These are phyloP conservation scores for Todiramphus saurophagus DNA, from an alignment of 2,113 vertebrate species.

Conservation along the genomic window DNA sequence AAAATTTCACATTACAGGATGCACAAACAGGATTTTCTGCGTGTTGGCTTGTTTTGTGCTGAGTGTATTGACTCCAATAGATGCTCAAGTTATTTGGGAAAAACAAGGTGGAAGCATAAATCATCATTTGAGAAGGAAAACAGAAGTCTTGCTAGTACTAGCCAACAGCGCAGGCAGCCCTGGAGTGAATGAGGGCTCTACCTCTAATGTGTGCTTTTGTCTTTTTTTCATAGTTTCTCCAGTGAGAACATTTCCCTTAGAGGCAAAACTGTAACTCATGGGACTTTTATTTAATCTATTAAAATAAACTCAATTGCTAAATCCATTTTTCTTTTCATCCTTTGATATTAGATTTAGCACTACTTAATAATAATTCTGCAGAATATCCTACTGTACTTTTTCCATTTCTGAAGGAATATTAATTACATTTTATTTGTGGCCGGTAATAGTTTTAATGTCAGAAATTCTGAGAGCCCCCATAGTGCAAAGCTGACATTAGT, in stretches of 20 bases:
- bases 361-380: neutral
- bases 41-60: neutral
- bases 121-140: neutral
- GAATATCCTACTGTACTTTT: neutral
- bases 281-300: neutral
- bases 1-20: neutral
- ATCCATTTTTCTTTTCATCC: neutral
- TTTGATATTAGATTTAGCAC: neutral
- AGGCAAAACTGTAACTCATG: slow-evolving; percentile 8
- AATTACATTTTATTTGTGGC: slow-evolving; percentile 11
- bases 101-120: neutral
- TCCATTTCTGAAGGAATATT: neutral
- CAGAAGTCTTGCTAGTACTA: neutral
- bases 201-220: neutral
- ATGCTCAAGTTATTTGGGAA: neutral
- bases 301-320: slow-evolving; percentile 10
- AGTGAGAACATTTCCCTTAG: neutral
- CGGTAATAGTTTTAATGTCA: neutral
- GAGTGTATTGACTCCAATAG: neutral
- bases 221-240: neutral
- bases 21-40: neutral
- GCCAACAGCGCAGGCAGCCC: neutral
- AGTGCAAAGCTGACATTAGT: neutral
- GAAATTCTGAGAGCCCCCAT: neutral
- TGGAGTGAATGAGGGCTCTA: neutral